Evolutionary conservation across 1,140 invertebrate genomes (phyloP).

Genomic region (Drosophila lini): DNA sequence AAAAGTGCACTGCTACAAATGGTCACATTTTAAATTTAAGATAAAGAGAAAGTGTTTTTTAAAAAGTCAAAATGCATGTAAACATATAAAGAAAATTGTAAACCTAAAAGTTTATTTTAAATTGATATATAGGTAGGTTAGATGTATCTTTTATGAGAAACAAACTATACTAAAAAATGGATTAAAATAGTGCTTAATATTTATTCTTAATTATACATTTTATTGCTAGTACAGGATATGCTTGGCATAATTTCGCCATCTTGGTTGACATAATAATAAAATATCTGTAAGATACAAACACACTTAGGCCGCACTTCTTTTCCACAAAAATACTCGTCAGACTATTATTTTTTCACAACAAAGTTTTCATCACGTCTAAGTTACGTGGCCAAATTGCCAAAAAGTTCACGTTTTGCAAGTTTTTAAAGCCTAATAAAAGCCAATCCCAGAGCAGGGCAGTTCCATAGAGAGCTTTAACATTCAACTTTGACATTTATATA

Average conservation of each 20-base stretch:
- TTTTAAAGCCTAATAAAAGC: constrained; percentile 16
- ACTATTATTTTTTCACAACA: constrained; percentile 12
- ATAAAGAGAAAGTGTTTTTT: no score
- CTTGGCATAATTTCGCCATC: background rate
- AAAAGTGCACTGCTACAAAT: background rate
- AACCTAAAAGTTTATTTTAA: no score
- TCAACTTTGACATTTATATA: constrained; percentile 10
- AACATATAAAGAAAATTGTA: background rate
- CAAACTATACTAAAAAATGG: no score
- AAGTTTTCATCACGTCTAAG: constrained; percentile 15
- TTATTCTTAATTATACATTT: no score
- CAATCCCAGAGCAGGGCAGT: background rate
- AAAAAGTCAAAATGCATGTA: no score
- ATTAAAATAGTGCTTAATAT: background rate
- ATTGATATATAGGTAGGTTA: no score
- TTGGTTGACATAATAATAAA: background rate
- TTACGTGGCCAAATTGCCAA: constrained; percentile 14
- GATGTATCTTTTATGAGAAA: no score
- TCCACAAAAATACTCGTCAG: background rate
- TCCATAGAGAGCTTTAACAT: background rate
- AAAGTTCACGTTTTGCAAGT: constrained; percentile 7
- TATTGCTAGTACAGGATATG: background rate
- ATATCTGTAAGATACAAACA: background rate
- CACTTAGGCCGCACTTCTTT: background rate
- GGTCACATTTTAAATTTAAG: background rate